These are phyloP conservation scores for Cryptotermes secundus DNA, from an alignment of 1,140 invertebrate genomes.

Conservation along the genomic window DNA sequence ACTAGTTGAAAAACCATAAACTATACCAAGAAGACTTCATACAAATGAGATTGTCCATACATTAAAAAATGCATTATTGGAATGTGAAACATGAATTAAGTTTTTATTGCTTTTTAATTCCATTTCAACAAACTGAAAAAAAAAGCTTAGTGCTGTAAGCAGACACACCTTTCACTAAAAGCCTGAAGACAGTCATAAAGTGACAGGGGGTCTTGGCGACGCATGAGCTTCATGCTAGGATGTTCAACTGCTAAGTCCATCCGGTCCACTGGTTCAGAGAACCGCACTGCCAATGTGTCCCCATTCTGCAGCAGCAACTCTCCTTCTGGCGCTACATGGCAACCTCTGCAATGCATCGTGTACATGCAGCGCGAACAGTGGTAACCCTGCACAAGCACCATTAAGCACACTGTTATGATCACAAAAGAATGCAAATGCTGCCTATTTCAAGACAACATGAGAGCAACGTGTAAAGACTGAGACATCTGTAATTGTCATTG, in stretches of 20 bases:
- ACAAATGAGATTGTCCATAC: too few relatives aligned
- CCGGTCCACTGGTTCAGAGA: conserved; percentile 46
- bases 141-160: too few relatives aligned
- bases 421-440: neutral
- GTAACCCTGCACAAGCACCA: conserved; percentile 53
- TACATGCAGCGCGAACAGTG: conserved; percentile 65
- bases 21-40: too few relatives aligned
- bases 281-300: conserved; percentile 61
- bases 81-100: too few relatives aligned
- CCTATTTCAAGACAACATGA: neutral
- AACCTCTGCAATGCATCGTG: conserved; percentile 61
- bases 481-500: too few relatives aligned
- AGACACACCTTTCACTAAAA: conserved; percentile 62
- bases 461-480: too few relatives aligned
- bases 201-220: conserved; percentile 55
- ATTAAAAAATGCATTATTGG: too few relatives aligned
- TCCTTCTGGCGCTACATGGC: conserved; percentile 53
- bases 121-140: too few relatives aligned
- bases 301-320: conserved; percentile 55
- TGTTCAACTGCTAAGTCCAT: conserved; percentile 40
- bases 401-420: neutral
- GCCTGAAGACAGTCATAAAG: conserved; percentile 67
- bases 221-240: conserved; percentile 49
- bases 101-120: too few relatives aligned
- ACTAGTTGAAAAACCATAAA: too few relatives aligned